Percentiles rank a stretch among this genome's conserved stretches.
Evolutionary conservation across 2,888 invertebrate species (phyloP).

Genomic region (Stictocephala bisonia): DNA sequence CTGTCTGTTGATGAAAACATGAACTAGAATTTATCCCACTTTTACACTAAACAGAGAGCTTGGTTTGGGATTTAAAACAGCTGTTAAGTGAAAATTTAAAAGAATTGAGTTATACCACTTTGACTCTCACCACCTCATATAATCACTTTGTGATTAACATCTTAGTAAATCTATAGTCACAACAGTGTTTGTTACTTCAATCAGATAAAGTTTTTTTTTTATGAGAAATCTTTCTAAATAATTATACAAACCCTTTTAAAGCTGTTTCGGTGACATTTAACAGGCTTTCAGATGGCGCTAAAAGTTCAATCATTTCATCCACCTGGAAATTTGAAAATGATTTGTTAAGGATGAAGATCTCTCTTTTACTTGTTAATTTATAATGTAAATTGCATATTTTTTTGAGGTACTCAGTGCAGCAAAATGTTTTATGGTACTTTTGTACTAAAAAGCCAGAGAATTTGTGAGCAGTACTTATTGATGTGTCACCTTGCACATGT

Average conservation of each 20-base stretch:
- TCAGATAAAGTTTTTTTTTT: no score
- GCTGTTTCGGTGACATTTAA: neutral
- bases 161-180: no score
- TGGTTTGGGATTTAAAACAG: no score
- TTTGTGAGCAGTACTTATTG: conserved; percentile 43
- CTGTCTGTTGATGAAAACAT: no score
- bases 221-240: neutral
- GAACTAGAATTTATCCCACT: no score
- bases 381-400: conserved; percentile 17
- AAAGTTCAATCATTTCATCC: neutral
- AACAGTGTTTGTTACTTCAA: no score
- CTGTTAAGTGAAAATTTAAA: no score
- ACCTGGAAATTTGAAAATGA: conserved; percentile 27
- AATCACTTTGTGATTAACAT: no score
- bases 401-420: conserved; percentile 27
- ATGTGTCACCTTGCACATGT: conserved; percentile 18
- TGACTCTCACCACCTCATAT: no score
- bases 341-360: conserved; percentile 4
- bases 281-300: conserved; percentile 11
- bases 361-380: conserved; percentile 3
- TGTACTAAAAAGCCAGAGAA: conserved; percentile 44
- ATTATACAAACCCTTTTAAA: conserved; percentile 5
- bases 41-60: no score
- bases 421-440: conserved; percentile 22
- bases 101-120: no score